Percentiles rank a stretch among this genome's conserved stretches.
phyloP scores from a whole-genome alignment of 1,140 invertebrate genomes.

The Apis cerana region DNA sequence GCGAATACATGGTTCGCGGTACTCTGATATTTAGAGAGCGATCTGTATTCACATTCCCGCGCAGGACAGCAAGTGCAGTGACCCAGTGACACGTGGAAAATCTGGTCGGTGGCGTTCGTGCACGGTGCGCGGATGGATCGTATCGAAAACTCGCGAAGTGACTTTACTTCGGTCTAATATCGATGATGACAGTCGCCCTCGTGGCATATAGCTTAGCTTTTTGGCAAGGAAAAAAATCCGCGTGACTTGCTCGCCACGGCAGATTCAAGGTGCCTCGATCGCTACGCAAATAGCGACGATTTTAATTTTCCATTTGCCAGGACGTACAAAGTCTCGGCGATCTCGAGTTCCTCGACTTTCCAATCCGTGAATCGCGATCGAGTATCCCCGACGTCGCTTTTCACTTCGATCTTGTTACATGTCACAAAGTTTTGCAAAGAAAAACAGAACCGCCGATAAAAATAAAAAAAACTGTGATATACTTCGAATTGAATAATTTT shows the following conservation, averaged over 20 bases:
- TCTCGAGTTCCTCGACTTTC: conserved; percentile 10
- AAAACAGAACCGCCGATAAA: not conserved
- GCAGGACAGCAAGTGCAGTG: conserved; percentile 41
- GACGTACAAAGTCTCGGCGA: not conserved
- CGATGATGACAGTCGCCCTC: conserved; percentile 17
- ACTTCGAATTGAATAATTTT: not conserved
- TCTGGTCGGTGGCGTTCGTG: conserved; percentile 22
- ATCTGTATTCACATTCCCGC: conserved; percentile 54
- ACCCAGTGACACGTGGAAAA: conserved; percentile 59
- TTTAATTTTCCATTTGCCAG: conserved; percentile 13
- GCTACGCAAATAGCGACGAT: not conserved
- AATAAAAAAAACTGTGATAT: not conserved
- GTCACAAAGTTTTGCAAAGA: not conserved
- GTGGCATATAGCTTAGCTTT: conserved; percentile 3
- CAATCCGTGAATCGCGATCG: not conserved
- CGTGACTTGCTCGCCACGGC: not conserved
- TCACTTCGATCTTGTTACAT: not conserved
- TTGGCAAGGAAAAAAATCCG: conserved; percentile 8
- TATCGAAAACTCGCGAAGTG: not conserved
- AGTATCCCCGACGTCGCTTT: too few relatives aligned
- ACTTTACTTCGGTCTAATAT: conserved; percentile 15
- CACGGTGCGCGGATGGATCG: not conserved
- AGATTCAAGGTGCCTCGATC: not conserved
- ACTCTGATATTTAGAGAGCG: conserved; percentile 57
- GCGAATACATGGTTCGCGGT: conserved; percentile 20